phyloP scores from a whole-genome alignment of 2,113 vertebrate species.

The Motacilla alba region DNA sequence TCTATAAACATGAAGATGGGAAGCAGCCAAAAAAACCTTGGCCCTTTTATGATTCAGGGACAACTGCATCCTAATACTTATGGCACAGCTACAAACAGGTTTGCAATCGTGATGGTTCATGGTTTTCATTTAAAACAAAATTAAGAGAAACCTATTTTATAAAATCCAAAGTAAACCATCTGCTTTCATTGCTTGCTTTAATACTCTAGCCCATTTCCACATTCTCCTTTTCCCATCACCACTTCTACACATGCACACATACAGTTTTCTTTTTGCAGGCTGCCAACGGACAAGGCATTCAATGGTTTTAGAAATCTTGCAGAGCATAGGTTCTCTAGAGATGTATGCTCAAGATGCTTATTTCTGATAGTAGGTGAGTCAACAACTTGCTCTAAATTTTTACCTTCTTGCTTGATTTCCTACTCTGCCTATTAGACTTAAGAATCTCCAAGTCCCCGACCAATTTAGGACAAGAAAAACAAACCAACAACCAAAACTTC shows the following conservation, averaged over 20 bases:
- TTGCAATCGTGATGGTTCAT: not conserved
- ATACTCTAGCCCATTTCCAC: conserved; percentile 5
- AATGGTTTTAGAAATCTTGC: not conserved
- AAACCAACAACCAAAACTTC: not conserved
- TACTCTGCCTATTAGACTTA: not conserved
- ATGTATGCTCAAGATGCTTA: not conserved
- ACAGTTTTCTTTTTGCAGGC: not conserved
- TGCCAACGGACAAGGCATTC: not conserved
- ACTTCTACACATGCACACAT: not conserved
- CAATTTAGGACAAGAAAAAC: not conserved
- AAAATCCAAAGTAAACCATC: conserved; percentile 34
- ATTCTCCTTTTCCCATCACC: not conserved
- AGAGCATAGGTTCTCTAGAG: not conserved
- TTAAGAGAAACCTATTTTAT: conserved; percentile 55
- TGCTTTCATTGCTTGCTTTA: conserved; percentile 29
- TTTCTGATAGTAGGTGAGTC: not conserved
- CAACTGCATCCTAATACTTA: not conserved
- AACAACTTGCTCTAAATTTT: not conserved
- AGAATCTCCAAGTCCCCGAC: not conserved
- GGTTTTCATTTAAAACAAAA: conserved; percentile 47
- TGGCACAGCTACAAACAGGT: not conserved
- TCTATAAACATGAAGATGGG: not conserved
- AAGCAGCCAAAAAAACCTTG: not conserved
- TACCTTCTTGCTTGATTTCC: not conserved
- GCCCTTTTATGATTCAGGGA: not conserved